A percentile compares a stretch with the other conserved stretches of the same genome.
phyloP scores from a whole-genome alignment of 2,113 vertebrate species.

The Micronycteris hirsuta region DNA sequence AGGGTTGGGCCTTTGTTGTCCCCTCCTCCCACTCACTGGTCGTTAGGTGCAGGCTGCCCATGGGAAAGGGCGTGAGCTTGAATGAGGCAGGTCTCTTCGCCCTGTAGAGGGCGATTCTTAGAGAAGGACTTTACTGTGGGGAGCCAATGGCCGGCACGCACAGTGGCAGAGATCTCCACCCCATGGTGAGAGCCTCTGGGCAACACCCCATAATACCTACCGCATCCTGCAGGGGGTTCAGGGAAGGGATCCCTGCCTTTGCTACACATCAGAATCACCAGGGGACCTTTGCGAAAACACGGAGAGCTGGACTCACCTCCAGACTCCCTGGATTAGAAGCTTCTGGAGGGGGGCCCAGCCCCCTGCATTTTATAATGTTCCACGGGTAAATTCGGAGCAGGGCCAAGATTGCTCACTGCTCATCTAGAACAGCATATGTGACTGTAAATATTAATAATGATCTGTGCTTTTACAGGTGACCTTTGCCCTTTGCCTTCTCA shows the following conservation, averaged over 20 bases:
- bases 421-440: background rate
- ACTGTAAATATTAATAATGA: background rate
- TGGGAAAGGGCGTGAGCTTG: background rate
- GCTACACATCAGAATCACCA: background rate
- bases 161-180: background rate
- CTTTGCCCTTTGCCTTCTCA: background rate
- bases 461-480: background rate
- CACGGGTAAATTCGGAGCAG: background rate
- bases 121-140: background rate
- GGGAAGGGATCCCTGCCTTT: background rate
- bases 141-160: background rate
- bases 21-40: background rate
- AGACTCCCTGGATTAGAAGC: background rate
- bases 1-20: background rate
- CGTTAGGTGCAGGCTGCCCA: background rate
- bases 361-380: background rate
- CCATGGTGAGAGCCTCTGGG: background rate
- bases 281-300: background rate
- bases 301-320: background rate
- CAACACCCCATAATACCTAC: accelerated
- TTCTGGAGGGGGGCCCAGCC: background rate
- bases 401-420: background rate
- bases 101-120: background rate
- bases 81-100: background rate
- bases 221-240: no score